These are phyloP conservation scores for Muraenolepis orangiensis DNA, from an alignment of 2,797 vertebrate species.

Conservation along the genomic window DNA sequence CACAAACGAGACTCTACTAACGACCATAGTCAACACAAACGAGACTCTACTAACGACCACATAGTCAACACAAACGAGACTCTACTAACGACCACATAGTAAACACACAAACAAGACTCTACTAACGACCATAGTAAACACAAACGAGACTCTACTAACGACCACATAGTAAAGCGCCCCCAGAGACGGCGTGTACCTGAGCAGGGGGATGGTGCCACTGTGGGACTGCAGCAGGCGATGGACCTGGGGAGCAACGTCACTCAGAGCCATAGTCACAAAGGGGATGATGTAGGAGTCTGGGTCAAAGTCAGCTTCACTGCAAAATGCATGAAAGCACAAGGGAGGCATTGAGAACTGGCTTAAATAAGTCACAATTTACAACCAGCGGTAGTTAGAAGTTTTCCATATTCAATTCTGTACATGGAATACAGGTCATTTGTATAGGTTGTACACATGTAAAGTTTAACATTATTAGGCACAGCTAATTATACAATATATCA, in stretches of 20 bases:
- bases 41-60: neutral
- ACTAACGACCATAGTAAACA: neutral
- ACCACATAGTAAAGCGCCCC: neutral
- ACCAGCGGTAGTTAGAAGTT: neutral
- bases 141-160: neutral
- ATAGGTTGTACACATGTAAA: too few species aligned
- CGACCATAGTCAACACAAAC: too few species aligned
- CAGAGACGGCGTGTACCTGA: constrained; percentile 76
- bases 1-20: neutral
- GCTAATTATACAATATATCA: too few species aligned
- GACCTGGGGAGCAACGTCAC: constrained; percentile 87
- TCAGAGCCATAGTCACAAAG: constrained; percentile 88
- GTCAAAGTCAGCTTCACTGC: constrained; percentile 93
- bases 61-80: neutral
- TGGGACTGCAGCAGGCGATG: constrained; percentile 92
- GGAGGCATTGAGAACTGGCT: neutral
- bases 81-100: neutral
- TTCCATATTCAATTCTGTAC: neutral
- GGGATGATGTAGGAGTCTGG: constrained; percentile 92
- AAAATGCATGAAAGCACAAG: neutral
- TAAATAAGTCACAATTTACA: neutral
- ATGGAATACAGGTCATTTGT: neutral
- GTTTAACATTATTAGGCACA: too few species aligned
- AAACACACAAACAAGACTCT: too few species aligned
- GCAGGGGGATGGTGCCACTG: constrained; percentile 89